These are phyloP conservation scores for Imbricaverruca yamaguchii DNA, from an alignment of 2,888 invertebrate species.

Conservation along the genomic window DNA sequence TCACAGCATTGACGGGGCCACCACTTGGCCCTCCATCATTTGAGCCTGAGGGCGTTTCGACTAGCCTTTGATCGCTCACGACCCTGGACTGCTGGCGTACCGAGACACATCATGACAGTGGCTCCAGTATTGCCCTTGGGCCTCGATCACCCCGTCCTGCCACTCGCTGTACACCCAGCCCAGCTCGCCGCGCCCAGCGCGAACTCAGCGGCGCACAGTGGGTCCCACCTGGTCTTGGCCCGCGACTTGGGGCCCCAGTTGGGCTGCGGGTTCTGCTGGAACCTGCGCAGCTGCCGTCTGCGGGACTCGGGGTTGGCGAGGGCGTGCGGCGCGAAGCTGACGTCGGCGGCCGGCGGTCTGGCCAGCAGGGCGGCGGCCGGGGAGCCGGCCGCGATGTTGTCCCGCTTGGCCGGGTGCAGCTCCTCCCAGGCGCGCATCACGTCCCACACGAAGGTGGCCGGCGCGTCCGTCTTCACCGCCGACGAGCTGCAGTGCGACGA, in stretches of 20 bases:
- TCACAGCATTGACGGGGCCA: too few species aligned
- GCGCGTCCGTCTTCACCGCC: constrained; percentile 89
- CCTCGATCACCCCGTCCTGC: not conserved
- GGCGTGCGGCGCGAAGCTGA: constrained; percentile 52
- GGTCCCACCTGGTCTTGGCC: constrained; percentile 62
- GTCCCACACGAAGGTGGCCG: constrained; percentile 80
- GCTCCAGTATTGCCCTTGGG: too few species aligned
- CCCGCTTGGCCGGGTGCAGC: constrained; percentile 28
- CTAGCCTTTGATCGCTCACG: too few species aligned
- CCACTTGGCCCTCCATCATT: too few species aligned
- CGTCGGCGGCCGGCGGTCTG: constrained; percentile 33
- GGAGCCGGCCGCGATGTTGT: constrained; percentile 25
- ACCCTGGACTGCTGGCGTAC: too few species aligned
- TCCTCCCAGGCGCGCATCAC: constrained; percentile 71
- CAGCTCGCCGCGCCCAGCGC: not conserved
- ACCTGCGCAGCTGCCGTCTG: constrained; percentile 61
- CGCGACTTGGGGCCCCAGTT: constrained; percentile 88
- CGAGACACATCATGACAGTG: too few species aligned
- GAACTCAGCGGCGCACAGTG: too few species aligned
- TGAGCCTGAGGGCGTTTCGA: too few species aligned
- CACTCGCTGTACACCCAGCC: not conserved
- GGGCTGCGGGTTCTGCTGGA: constrained; percentile 76
- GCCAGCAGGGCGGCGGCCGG: constrained; percentile 23
- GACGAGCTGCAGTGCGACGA: constrained; percentile 80
- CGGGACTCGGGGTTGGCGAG: constrained; percentile 75